These are phyloP conservation scores for Echinarachnius parma DNA, from an alignment of 53 echinoderm and acorn worm genomes.

Conservation along the genomic window DNA sequence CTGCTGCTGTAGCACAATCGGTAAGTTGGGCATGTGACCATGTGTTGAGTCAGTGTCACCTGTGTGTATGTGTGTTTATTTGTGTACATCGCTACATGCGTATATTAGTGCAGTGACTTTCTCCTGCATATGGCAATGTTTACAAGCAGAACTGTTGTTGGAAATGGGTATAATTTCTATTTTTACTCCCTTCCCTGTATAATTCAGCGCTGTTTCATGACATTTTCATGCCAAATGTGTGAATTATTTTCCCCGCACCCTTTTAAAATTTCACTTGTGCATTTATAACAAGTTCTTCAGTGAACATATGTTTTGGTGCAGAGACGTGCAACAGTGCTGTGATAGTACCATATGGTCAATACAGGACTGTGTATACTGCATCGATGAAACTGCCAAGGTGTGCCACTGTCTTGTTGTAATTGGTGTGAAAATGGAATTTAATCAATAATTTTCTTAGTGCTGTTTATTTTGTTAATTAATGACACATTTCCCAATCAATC, in stretches of 20 bases:
- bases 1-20: constrained; percentile 48
- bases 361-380: too few species aligned
- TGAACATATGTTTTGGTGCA: constrained; percentile 49
- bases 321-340: too few species aligned
- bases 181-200: too few species aligned
- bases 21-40: constrained; percentile 19
- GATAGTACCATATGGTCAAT: constrained; percentile 45
- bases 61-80: constrained; percentile 1
- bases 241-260: neutral
- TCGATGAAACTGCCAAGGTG: too few species aligned
- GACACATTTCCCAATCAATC: too few species aligned
- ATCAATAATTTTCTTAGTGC: too few species aligned
- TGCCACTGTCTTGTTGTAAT: too few species aligned
- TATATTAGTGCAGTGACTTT: constrained; percentile 30
- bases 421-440: too few species aligned
- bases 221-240: neutral
- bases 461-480: too few species aligned
- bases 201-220: neutral
- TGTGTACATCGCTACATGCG: neutral
- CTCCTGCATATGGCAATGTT: constrained; percentile 36
- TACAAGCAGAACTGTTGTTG: constrained; percentile 20
- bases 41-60: too few species aligned
- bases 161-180: neutral
- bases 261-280: neutral
- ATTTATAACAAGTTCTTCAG: neutral